phyloP scores from a whole-genome alignment of 1,140 invertebrate species.

The Orchestia grillus region DNA sequence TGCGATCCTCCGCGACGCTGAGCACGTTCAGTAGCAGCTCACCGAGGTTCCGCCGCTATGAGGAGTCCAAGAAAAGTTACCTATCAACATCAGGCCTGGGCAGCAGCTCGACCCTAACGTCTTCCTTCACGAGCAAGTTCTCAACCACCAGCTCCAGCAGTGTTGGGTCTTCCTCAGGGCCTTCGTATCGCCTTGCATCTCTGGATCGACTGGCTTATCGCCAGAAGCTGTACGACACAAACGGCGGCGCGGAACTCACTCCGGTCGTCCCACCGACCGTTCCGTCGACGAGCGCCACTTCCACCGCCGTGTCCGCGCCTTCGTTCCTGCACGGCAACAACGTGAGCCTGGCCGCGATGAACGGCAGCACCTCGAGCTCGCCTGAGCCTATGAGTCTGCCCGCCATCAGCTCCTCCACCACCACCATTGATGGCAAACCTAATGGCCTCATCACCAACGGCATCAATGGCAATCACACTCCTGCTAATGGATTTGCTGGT shows the following conservation, averaged over 20 bases:
- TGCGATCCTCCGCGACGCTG: slow-evolving; percentile 1
- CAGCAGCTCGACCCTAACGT: background rate
- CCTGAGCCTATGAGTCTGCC: background rate
- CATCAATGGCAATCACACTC: slow-evolving; percentile 29
- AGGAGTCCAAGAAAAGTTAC: slow-evolving; percentile 45
- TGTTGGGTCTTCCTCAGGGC: background rate
- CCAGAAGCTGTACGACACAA: slow-evolving; percentile 33
- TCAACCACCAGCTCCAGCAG: background rate
- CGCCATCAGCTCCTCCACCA: background rate
- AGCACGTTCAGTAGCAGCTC: slow-evolving; percentile 47
- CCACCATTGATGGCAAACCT: background rate
- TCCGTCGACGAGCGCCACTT: background rate
- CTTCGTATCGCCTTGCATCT: slow-evolving; percentile 22
- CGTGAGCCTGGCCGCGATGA: background rate
- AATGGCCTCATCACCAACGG: slow-evolving; percentile 3
- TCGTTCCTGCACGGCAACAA: slow-evolving; percentile 42
- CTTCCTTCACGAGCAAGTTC: slow-evolving; percentile 26
- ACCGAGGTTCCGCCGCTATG: slow-evolving; percentile 29
- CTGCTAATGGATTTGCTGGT: slow-evolving; percentile 34
- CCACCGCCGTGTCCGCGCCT: background rate
- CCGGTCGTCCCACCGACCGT: slow-evolving; percentile 4
- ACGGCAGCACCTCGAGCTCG: background rate
- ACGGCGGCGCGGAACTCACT: slow-evolving; percentile 16
- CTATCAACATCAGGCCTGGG: background rate
- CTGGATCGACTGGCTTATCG: slow-evolving; percentile 37